Base-by-base conservation (phyloP, 2,888 invertebrate species). In the Antheraea yamamai region DNA sequence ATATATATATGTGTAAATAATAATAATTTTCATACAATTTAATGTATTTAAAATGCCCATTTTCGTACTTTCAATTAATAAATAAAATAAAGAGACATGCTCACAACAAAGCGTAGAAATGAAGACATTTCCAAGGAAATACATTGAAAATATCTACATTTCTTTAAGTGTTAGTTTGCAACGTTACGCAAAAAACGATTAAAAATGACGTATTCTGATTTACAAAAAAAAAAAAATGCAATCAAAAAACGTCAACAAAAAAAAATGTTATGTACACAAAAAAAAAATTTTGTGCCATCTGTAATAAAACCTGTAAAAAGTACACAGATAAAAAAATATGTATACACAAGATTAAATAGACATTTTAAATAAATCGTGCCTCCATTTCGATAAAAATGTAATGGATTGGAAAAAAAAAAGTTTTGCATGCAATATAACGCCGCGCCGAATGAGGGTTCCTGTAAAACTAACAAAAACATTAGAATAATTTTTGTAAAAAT, bases 31-130 rank as follows among this genome's bases (percentile, higher is more conserved):
- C 20, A 55, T 4, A 55, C 20, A 6, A 79, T 47, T 73, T 78
- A 80, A 77, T 76, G 81, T 61, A 61, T 61, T 88, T 91, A 92
- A 94, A 94, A 95, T 94, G 94, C 94, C 94, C 94, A 94, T 95
- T 93, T 93, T 94, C 89, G 89, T 88, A 83, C 81, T 80, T 83
- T 80, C 80, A 76, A 73, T 68, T 76, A 81, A 82, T 81, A 81
- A 73, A 74, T 51, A 79, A 80, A 78, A 80, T 81, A 30, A 66
- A 10, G 77, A 81, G 77, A 82, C 85, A 87, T 89, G 90, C 90
- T 79, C 78, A 84, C 81, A 81, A 72, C 78, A 85, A 90, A 85
- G 85, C 84, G 73, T 64, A 26, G 47, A 82, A 86, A 87, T 83
- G 83, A 81, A 85, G 79, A 88, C 83, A 89, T 87, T 86, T 81